Evolutionary conservation across 2,797 vertebrate genomes (phyloP).

Genomic region (Mallotus villosus): DNA sequence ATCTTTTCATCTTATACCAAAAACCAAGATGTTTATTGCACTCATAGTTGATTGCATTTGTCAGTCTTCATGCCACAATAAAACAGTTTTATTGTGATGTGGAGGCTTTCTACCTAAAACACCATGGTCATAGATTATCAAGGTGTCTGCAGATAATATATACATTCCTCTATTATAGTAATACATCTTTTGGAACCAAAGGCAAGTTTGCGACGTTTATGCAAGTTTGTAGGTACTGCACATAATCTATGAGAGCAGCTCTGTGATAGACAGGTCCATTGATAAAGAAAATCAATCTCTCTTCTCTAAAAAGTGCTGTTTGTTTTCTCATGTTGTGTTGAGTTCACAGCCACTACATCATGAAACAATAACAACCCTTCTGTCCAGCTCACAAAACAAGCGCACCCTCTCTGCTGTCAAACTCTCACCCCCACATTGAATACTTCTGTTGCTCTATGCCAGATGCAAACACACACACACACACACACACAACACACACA

Average conservation of each 20-base stretch:
- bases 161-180: neutral
- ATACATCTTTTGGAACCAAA: neutral
- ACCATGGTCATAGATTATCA: neutral
- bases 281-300: neutral
- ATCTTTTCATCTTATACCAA: neutral
- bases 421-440: neutral
- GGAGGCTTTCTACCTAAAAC: neutral
- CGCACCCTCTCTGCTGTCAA: neutral
- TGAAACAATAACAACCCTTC: neutral
- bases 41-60: no score
- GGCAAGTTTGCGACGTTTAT: neutral
- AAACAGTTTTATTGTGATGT: neutral
- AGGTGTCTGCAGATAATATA: neutral
- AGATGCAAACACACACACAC: neutral
- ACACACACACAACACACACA: neutral
- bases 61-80: no score
- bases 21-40: no score
- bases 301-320: neutral
- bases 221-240: neutral
- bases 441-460: neutral
- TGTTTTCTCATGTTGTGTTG: neutral
- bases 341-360: neutral
- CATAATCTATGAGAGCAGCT: neutral
- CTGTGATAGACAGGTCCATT: neutral
- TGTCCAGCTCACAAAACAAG: neutral